These are phyloP conservation scores for Discoglossus pictus DNA, from an alignment of 2,797 vertebrate species.

Conservation along the genomic window DNA sequence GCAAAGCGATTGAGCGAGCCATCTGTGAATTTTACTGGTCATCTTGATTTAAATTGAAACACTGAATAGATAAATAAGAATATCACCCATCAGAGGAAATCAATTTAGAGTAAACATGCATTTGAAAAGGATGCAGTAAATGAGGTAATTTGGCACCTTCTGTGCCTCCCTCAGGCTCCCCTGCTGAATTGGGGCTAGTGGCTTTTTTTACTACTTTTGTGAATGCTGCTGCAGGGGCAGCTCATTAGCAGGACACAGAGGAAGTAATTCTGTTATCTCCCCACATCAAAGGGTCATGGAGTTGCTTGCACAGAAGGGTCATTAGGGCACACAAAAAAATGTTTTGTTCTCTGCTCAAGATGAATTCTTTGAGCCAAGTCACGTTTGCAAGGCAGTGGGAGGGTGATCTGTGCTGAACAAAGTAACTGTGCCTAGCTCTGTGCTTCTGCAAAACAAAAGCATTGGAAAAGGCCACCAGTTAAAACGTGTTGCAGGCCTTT, in stretches of 20 bases:
- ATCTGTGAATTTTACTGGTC: constrained; percentile 27
- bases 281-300: constrained; percentile 52
- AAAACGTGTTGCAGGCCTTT: not conserved
- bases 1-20: constrained; percentile 12
- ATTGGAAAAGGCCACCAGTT: constrained; percentile 49
- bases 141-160: constrained; percentile 44
- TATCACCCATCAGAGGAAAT: constrained; percentile 40
- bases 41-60: constrained; percentile 18
- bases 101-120: constrained; percentile 48
- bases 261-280: constrained; percentile 57
- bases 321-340: constrained; percentile 45
- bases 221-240: constrained; percentile 48
- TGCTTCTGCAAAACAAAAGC: constrained; percentile 54
- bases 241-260: constrained; percentile 46
- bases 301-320: constrained; percentile 31
- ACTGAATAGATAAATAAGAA: constrained; percentile 12
- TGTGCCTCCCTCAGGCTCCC: constrained; percentile 22
- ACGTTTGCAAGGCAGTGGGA: constrained; percentile 53
- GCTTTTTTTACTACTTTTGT: constrained; percentile 38
- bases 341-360: constrained; percentile 55
- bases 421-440: not conserved
- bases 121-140: constrained; percentile 47
- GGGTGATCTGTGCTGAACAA: not conserved
- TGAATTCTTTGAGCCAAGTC: constrained; percentile 53
- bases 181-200: not conserved